phyloP scores from a whole-genome alignment of 2,888 invertebrate species.

The Achlya flavicornis region DNA sequence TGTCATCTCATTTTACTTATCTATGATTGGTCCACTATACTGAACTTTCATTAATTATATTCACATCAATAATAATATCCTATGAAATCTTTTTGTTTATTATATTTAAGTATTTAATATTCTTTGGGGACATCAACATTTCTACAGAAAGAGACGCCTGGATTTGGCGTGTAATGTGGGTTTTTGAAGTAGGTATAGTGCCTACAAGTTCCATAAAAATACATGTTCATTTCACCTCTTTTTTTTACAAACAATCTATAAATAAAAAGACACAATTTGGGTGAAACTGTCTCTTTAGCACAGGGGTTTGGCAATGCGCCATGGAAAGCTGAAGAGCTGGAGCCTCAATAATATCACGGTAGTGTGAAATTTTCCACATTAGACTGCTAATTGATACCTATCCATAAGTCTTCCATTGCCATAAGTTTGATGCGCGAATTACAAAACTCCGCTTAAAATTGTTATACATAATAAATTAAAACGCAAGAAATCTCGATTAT shows the following conservation, averaged over 20 bases:
- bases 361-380: constrained; percentile 1
- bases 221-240: constrained; percentile 13
- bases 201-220: background rate
- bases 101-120: no score
- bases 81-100: no score
- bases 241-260: constrained; percentile 30
- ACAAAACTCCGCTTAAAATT: no score
- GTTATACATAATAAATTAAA: no score
- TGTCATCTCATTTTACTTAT: no score
- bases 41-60: no score
- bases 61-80: no score
- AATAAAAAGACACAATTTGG: constrained; percentile 35
- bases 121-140: background rate
- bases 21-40: no score
- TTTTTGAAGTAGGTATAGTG: background rate
- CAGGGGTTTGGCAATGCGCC: constrained; percentile 42
- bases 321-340: constrained; percentile 30
- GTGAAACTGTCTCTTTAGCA: constrained; percentile 32
- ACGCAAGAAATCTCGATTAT: no score
- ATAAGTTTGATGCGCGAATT: no score
- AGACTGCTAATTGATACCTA: background rate
- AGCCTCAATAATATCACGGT: background rate
- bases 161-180: background rate
- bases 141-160: constrained; percentile 8
- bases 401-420: no score